These are phyloP conservation scores for Adelognathus sp. DNA, from an alignment of 2,888 invertebrate genomes.

Conservation along the genomic window DNA sequence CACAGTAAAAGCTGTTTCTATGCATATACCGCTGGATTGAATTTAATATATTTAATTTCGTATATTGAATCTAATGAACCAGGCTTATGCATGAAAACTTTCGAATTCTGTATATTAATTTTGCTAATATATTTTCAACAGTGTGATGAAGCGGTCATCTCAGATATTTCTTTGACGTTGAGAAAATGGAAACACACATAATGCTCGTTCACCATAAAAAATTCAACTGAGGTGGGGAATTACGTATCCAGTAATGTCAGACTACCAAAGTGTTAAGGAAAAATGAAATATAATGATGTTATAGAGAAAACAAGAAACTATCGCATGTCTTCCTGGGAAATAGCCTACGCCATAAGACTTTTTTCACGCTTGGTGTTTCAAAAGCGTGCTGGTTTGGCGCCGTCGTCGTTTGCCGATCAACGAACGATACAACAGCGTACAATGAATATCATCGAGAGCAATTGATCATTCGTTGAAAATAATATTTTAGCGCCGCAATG, in stretches of 20 bases:
- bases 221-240: neutral
- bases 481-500: neutral
- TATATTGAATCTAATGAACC: too few species aligned
- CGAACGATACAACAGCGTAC: neutral
- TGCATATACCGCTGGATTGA: too few species aligned
- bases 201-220: neutral
- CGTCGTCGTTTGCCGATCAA: neutral
- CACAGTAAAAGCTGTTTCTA: too few species aligned
- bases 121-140: too few species aligned
- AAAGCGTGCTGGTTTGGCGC: conserved; percentile 42
- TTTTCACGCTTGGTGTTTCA: conserved; percentile 62
- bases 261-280: conserved; percentile 32
- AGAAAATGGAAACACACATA: neutral
- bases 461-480: neutral
- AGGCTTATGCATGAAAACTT: too few species aligned
- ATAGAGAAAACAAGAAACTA: conserved; percentile 67
- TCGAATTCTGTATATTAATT: too few species aligned
- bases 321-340: conserved; percentile 74
- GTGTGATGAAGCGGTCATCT: too few species aligned
- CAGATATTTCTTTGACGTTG: too few species aligned
- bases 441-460: neutral
- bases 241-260: neutral
- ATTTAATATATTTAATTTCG: too few species aligned
- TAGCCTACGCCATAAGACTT: conserved; percentile 67
- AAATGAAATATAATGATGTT: conserved; percentile 51